Evolutionary conservation across 1,140 invertebrate species (phyloP).

Genomic region (Nymphalis io): DNA sequence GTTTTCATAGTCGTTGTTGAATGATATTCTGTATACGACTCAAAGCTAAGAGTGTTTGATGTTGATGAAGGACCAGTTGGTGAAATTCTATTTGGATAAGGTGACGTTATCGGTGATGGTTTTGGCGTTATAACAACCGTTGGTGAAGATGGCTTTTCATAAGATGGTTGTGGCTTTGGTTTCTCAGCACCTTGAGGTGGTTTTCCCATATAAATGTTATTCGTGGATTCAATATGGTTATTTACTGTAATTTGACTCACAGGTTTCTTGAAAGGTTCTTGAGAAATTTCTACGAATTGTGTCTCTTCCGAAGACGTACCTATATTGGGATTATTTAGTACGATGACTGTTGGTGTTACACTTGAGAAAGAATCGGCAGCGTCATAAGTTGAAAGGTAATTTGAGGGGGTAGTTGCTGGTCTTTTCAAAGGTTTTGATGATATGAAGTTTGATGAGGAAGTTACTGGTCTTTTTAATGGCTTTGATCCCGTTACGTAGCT

Average conservation of each 20-base stretch:
- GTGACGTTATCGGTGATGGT: conserved; percentile 76
- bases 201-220: conserved; percentile 78
- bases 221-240: conserved; percentile 81
- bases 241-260: conserved; percentile 81
- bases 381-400: conserved; percentile 56
- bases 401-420: conserved; percentile 59
- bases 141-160: conserved; percentile 60
- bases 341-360: conserved; percentile 87
- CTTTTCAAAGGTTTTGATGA: conserved; percentile 39
- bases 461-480: conserved; percentile 72
- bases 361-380: conserved; percentile 74
- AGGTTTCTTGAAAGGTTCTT: conserved; percentile 76
- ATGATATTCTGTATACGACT: conserved; percentile 56
- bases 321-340: conserved; percentile 80
- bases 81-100: conserved; percentile 56
- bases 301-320: conserved; percentile 67
- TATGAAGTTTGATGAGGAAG: conserved; percentile 45
- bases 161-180: conserved; percentile 66
- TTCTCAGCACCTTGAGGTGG: conserved; percentile 63
- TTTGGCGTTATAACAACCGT: conserved; percentile 75
- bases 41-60: conserved; percentile 42
- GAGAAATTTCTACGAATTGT: conserved; percentile 74
- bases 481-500: conserved; percentile 82
- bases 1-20: conserved; percentile 65
- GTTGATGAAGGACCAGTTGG: conserved; percentile 47